Percentiles rank a stretch among this genome's conserved stretches.
These are phyloP conservation scores for Nerophis lumbriciformis DNA, from an alignment of 2,113 vertebrate genomes.

Conservation along the genomic window DNA sequence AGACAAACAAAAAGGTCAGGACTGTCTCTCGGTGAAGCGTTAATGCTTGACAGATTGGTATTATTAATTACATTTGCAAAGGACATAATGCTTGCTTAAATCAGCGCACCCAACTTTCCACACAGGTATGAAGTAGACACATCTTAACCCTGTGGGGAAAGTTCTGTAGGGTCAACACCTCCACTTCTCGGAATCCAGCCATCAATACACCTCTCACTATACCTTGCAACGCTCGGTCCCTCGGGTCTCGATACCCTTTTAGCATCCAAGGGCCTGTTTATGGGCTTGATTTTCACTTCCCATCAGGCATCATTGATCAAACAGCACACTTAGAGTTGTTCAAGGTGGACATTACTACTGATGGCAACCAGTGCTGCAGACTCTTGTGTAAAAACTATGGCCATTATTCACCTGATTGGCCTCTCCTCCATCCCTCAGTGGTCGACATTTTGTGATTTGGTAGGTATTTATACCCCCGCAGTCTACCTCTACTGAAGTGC, in stretches of 20 bases:
- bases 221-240: slow-evolving; percentile 56
- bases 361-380: slow-evolving; percentile 65
- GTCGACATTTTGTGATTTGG: slow-evolving; percentile 68
- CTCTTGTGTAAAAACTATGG: slow-evolving; percentile 60
- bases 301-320: slow-evolving; percentile 73
- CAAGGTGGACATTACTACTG: slow-evolving; percentile 74
- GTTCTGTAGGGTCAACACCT: slow-evolving; percentile 59
- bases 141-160: slow-evolving; percentile 23
- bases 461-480: slow-evolving; percentile 73
- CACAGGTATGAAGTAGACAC: slow-evolving; percentile 12
- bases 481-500: slow-evolving; percentile 61
- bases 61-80: slow-evolving; percentile 26
- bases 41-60: slow-evolving; percentile 22
- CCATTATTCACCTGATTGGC: slow-evolving; percentile 75
- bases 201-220: slow-evolving; percentile 66
- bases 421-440: slow-evolving; percentile 67
- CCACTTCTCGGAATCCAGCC: slow-evolving; percentile 61
- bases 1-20: slow-evolving; percentile 53
- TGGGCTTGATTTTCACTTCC: slow-evolving; percentile 72
- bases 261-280: slow-evolving; percentile 72
- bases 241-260: slow-evolving; percentile 64
- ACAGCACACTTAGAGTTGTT: slow-evolving; percentile 69
- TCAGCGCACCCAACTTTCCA: not conserved
- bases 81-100: slow-evolving; percentile 4
- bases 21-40: slow-evolving; percentile 32